Conservation (phyloP, 1,140 invertebrate genomes). For the Brachionus rubens region DNA sequence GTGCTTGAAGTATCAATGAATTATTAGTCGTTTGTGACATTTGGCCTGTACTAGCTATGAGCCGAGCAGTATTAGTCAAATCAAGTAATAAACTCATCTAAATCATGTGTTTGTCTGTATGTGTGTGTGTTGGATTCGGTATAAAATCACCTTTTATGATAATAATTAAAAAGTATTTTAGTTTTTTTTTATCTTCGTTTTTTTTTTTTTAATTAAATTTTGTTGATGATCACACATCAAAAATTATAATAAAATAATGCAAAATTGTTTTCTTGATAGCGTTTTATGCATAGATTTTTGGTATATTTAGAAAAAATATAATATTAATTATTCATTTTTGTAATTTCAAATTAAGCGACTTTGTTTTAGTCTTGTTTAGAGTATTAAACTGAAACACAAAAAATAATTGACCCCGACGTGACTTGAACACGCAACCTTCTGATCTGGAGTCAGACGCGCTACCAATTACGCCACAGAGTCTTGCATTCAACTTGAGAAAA, state of each 20-base stretch:
- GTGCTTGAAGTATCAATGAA: constrained; percentile 13
- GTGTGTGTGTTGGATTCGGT: no score
- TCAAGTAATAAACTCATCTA: neutral
- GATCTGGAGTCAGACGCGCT: constrained; percentile 48
- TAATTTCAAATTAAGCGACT: constrained; percentile 7
- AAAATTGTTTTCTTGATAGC: no score
- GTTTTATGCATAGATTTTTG: no score
- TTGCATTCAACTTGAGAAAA: neutral
- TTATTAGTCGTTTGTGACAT: constrained; percentile 4
- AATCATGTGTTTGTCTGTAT: no score
- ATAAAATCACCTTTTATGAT: no score
- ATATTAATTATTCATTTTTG: no score
- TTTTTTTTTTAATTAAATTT: no score
- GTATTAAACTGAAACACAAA: neutral
- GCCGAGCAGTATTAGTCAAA: neutral
- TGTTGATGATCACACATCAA: no score
- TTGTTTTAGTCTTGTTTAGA: neutral
- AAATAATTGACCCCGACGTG: constrained; percentile 47
- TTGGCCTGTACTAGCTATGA: neutral
- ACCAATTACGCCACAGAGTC: constrained; percentile 47
- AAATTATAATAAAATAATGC: no score
- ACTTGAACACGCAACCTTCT: constrained; percentile 48
- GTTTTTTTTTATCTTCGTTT: no score
- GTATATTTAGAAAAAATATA: no score
- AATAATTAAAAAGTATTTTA: no score